These are phyloP conservation scores for Chrysolina oricalcia DNA, from an alignment of 2,888 invertebrate species.

Conservation along the genomic window DNA sequence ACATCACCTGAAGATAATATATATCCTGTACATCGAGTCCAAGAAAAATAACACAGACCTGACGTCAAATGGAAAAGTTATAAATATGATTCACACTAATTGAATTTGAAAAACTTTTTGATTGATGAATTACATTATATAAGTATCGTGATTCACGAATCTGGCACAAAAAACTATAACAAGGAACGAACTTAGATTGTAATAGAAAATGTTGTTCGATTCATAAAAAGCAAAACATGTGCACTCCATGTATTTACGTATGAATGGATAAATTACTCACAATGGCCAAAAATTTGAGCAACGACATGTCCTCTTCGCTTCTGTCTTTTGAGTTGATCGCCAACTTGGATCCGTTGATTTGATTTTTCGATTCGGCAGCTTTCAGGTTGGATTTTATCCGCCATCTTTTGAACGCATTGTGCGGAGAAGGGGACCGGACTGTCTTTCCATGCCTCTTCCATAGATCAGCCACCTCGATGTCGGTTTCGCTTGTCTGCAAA, in stretches of 20 bases:
- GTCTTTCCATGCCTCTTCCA: conserved; percentile 67
- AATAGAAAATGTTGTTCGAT: not conserved
- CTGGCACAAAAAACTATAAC: not conserved
- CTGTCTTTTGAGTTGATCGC: conserved; percentile 48
- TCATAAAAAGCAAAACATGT: not conserved
- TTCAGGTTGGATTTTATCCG: conserved; percentile 62
- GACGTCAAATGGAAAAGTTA: not conserved
- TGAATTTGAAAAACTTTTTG: not conserved
- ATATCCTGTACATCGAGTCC: not conserved
- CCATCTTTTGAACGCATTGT: conserved; percentile 69
- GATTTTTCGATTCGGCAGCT: conserved; percentile 58
- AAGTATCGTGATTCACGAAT: not conserved
- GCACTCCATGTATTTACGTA: not conserved
- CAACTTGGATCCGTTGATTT: conserved; percentile 53
- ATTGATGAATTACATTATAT: not conserved
- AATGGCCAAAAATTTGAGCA: conserved; percentile 85
- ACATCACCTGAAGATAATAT: not conserved
- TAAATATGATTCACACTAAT: not conserved
- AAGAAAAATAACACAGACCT: not conserved
- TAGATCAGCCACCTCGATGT: conserved; percentile 67
- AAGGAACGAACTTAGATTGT: not conserved
- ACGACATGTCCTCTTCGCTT: conserved; percentile 72
- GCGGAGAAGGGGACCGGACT: conserved; percentile 64
- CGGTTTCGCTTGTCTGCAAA: conserved; percentile 70
- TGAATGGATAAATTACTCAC: conserved; percentile 75